Base-by-base conservation (phyloP, 2,113 vertebrate species). In the Caranx ignobilis region DNA sequence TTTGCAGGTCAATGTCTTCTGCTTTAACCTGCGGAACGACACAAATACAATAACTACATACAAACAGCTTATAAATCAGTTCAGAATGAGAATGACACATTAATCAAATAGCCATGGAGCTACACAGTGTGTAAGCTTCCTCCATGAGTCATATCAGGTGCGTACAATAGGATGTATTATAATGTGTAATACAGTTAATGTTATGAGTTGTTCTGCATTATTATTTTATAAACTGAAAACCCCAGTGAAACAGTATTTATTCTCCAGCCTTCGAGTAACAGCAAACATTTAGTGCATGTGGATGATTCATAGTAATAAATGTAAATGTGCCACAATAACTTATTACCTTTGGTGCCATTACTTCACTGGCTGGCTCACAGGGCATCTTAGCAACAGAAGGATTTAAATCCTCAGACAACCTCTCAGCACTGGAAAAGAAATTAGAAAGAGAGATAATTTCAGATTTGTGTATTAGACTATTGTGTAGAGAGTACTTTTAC, bases 1-100 rank as follows among this genome's bases (percentile, higher is more conserved):
- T 77, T 69, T 93, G 93, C 78, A 89, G 89, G 74, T 98, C 97
- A 69, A 88, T 87, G 65, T 96, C 96, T 72, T 97, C 96, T 54
- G 94, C 82, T 91, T 94, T 87, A 64, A 93, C 95, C 98, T 99
- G 91, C 68, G 75, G 61, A 18, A 15, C 5, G 16, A 78, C 4
- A 61, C 11, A 55, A 39, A 77, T 15, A 37, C 10, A 6, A 81
- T 0, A 6, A 61, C 9, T 18, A 2, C 41, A 70, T 11, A 3
- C 2, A n/a, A 4, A 19, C 3, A 21, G 4, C 0, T 1, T 6
- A 35, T 16, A 61, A 19, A 31, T 13, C 8, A 37, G 13, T 41
- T 18, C 21, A 45, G 12, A 41, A 6, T 15, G 3, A 34, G 26
- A 31, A 21, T 31, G 61, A 32, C 2, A 21, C 4, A 54, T 10